Percentiles rank a stretch among this genome's conserved stretches.
Evolutionary conservation across 1,140 invertebrate genomes (phyloP).

Genomic region (Augochlora pura): DNA sequence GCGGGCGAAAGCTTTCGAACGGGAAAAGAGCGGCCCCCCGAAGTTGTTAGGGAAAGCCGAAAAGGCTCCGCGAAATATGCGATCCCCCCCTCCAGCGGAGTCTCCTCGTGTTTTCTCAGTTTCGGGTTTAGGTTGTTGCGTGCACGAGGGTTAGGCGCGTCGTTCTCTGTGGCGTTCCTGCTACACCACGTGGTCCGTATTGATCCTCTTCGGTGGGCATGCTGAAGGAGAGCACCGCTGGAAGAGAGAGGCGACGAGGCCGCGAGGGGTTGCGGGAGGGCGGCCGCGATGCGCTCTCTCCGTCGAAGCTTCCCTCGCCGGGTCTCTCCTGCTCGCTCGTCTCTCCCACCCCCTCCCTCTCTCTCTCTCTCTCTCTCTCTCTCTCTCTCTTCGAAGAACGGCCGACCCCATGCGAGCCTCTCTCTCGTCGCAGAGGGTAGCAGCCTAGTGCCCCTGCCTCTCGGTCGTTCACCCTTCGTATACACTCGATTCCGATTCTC

Average conservation of each 20-base stretch:
- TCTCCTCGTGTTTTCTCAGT: not conserved
- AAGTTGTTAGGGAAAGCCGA: too few relatives aligned
- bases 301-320: slow-evolving; percentile 59
- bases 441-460: slow-evolving; percentile 79
- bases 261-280: slow-evolving; percentile 24
- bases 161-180: slow-evolving; percentile 60
- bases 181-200: slow-evolving; percentile 78
- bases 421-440: slow-evolving; percentile 73
- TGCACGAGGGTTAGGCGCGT: slow-evolving; percentile 59
- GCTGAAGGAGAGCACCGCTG: slow-evolving; percentile 59
- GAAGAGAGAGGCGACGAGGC: slow-evolving; percentile 52
- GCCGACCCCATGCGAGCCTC: slow-evolving; percentile 39
- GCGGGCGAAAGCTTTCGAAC: not conserved
- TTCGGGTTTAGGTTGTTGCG: slow-evolving; percentile 60
- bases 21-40: not conserved
- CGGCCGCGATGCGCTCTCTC: slow-evolving; percentile 54
- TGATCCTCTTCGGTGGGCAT: slow-evolving; percentile 74
- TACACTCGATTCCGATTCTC: slow-evolving; percentile 69
- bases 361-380: slow-evolving; percentile 53
- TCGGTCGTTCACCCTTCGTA: slow-evolving; percentile 78
- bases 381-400: slow-evolving; percentile 29
- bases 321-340: slow-evolving; percentile 42
- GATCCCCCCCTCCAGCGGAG: not conserved
- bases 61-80: not conserved
- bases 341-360: not conserved